Evolutionary conservation across 2,888 invertebrate species (phyloP).

Genomic region (Eupithecia vulgata): DNA sequence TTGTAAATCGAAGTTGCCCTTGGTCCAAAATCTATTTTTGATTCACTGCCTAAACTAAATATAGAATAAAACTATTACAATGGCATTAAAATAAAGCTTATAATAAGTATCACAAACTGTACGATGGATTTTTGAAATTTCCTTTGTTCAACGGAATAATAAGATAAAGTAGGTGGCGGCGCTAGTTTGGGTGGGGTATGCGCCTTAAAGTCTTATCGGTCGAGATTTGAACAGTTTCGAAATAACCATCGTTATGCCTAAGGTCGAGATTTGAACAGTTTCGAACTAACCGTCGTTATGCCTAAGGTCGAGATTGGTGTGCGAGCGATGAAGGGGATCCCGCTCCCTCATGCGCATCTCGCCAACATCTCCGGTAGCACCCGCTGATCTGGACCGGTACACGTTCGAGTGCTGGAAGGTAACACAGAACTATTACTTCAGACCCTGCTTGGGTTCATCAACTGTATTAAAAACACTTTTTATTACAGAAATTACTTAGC

Average conservation of each 20-base stretch:
- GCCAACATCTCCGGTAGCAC: constrained; percentile 57
- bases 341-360: constrained; percentile 69
- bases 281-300: constrained; percentile 67
- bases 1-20: too few relatives aligned
- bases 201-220: too few relatives aligned
- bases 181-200: too few relatives aligned
- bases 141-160: too few relatives aligned
- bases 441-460: too few relatives aligned
- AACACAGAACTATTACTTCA: background rate
- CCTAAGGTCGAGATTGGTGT: constrained; percentile 76
- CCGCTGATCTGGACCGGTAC: constrained; percentile 77
- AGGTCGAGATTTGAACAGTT: constrained; percentile 37
- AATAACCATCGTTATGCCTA: constrained; percentile 71
- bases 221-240: background rate
- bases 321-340: constrained; percentile 78
- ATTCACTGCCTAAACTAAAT: too few relatives aligned
- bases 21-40: too few relatives aligned
- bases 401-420: constrained; percentile 73
- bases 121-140: too few relatives aligned
- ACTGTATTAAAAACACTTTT: background rate
- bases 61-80: too few relatives aligned
- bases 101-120: too few relatives aligned
- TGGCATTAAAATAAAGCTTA: too few relatives aligned
- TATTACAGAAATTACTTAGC: background rate
- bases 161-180: too few relatives aligned